Evolutionary conservation across 2,797 vertebrate species (phyloP).

Genomic region (Acipenser ruthenus): DNA sequence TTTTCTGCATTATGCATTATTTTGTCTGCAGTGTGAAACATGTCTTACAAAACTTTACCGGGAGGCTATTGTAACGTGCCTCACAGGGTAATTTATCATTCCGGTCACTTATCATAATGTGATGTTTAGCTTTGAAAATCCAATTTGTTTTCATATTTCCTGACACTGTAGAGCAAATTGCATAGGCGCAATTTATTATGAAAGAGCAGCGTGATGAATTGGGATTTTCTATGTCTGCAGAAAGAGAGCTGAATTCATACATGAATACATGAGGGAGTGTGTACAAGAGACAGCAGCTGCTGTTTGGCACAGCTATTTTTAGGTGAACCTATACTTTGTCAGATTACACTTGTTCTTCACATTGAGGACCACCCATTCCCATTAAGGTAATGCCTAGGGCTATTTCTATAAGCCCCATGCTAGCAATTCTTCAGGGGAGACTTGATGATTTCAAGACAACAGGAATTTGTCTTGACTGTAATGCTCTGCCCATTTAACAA

Average conservation of each 20-base stretch:
- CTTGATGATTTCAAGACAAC: not conserved
- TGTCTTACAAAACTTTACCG: too few species aligned
- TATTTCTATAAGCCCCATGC: not conserved
- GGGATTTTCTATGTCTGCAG: not conserved
- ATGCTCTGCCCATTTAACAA: too few species aligned
- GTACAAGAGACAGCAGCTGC: not conserved
- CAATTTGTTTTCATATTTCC: not conserved
- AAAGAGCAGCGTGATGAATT: not conserved
- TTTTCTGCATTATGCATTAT: too few species aligned
- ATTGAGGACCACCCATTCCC: not conserved
- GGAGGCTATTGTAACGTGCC: too few species aligned
- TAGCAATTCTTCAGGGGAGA: not conserved
- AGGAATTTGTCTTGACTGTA: not conserved
- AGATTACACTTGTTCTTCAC: not conserved
- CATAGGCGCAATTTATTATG: not conserved
- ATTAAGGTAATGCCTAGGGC: not conserved
- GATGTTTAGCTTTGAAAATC: too few species aligned
- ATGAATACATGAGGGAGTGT: too few species aligned
- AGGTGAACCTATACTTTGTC: not conserved
- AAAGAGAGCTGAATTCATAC: too few species aligned
- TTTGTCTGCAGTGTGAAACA: too few species aligned
- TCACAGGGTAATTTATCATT: not conserved
- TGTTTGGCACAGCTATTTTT: not conserved
- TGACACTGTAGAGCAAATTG: not conserved
- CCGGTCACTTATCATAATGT: not conserved